Base-by-base conservation (phyloP, 2,113 vertebrate species). In the Thalassoma bifasciatum region DNA sequence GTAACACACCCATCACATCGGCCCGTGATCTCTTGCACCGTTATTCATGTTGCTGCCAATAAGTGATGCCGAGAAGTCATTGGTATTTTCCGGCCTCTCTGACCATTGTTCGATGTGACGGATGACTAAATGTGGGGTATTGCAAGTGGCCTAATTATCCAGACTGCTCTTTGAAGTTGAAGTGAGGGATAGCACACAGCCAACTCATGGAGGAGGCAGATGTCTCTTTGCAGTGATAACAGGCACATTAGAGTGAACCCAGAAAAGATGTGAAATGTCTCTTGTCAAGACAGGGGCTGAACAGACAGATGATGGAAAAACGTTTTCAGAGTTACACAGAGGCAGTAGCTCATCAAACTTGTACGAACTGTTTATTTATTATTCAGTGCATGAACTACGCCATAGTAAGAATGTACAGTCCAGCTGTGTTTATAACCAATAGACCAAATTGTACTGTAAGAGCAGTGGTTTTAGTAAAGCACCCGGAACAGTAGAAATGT, bases 221-320 rank as follows among this genome's bases (percentile, higher is more conserved):
- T 90, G 86, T 88, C 91, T 87, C 82, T 84, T 82, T 75, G 70
- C 81, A 72, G 42, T 60, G 26, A 54, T 91, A 90, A 92, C 80
- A 84, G 81, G 62, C 82, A 84, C 76, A 75, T 85, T 81, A 84
- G 75, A 53, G 30, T 40, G 69, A 69, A 77, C 61, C 56, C 53
- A 37, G 67, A 62, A 75, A 86, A 80, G 77, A 80, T 54, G 61
- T 49, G 51, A 81, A 65, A 63, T 66, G 63, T 59, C 69, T 37
- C 61, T 51, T 66, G 40, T 72, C 3, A 4, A 54, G 36, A 81
- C 54, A 30, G 40, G 5, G 3, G 38, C 44, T 23, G 62, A 81
- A 52, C 26, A 30, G 63, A 82, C 76, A 74, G 47, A 46, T 81
- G 59, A 81, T 66, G 40, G 46, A 65, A 78, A 75, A 42, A 49